These are phyloP conservation scores for Bungarus multicinctus DNA, from an alignment of 2,113 vertebrate species.

Conservation along the genomic window DNA sequence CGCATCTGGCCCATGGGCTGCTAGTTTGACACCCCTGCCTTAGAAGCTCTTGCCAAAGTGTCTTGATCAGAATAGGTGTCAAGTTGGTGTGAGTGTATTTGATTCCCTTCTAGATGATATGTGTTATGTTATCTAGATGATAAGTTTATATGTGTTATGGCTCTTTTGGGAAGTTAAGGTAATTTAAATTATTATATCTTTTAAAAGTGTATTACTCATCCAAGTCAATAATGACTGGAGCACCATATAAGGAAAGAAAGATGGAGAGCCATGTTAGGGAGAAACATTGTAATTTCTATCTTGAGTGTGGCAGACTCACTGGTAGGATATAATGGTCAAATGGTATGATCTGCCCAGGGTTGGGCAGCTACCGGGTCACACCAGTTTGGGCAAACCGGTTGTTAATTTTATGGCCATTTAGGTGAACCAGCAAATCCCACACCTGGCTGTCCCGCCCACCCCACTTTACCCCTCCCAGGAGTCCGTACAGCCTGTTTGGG, in stretches of 20 bases:
- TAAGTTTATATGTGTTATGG: neutral
- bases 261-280: neutral
- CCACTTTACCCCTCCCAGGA: too few relatives aligned
- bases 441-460: too few relatives aligned
- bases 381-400: too few relatives aligned
- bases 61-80: neutral
- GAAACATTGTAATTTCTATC: neutral
- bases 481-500: too few relatives aligned
- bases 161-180: neutral
- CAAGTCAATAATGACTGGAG: neutral
- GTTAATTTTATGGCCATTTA: too few relatives aligned
- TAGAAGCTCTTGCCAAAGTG: neutral
- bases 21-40: too few relatives aligned
- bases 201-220: neutral
- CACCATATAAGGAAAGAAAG: neutral
- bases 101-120: neutral
- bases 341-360: neutral
- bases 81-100: neutral
- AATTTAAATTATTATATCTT: neutral
- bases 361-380: too few relatives aligned
- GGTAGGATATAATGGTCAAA: neutral
- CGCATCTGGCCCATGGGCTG: too few relatives aligned
- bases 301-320: neutral
- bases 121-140: too few relatives aligned
- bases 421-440: too few relatives aligned